Evolutionary conservation across 2,113 vertebrate genomes (phyloP), one percentile per base, ranked within the genome.

Genomic region (Bubalus kerabau): DNA sequence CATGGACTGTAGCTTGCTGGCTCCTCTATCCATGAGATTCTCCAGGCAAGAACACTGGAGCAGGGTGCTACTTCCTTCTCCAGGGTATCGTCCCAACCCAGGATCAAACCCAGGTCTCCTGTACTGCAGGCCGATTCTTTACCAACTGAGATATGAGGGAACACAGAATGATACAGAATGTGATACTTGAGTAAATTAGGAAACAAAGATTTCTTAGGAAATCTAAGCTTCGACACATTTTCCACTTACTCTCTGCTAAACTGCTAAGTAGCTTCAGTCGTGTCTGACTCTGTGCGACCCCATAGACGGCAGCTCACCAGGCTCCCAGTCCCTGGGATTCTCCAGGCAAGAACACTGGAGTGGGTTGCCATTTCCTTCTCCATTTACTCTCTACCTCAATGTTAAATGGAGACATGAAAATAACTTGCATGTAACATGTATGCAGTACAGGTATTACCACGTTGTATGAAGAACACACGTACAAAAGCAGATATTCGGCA

Each of bases 121-220:
- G 30, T 14, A 64, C 30, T 64, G 60, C 30, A 64, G 30, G 30
- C 60, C 16, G 60, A 64, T 64, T 64, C 60, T 32, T 64, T 16
- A 64, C 30, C 60, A 62, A 62, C 60, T 62, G 60, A 32, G 14
- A 14, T 32, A 16, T 16, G 30, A 62, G 60, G 30, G 60, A 32
- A 64, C 16, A 32, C 30, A 32, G 60, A 32, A 64, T 64, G 30
- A 64, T 16, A 64, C 30, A 62, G 30, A 64, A 30, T 64, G 60
- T 85, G 30, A 81, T 82, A 76, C 78, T 23, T 93, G 15, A 96
- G 74, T 87, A 94, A 76, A 90, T 7, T n/a, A 28, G 60, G 94
- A 97, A 98, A 89, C 32, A 93, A 96, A 67, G 76, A 60, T 26
- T 96, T 94, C 48, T 96, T 80, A 94, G 48, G 56, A 97, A 95